Evolutionary conservation across 1,140 invertebrate species (phyloP).

Genomic region (Campoletis sonorensis): DNA sequence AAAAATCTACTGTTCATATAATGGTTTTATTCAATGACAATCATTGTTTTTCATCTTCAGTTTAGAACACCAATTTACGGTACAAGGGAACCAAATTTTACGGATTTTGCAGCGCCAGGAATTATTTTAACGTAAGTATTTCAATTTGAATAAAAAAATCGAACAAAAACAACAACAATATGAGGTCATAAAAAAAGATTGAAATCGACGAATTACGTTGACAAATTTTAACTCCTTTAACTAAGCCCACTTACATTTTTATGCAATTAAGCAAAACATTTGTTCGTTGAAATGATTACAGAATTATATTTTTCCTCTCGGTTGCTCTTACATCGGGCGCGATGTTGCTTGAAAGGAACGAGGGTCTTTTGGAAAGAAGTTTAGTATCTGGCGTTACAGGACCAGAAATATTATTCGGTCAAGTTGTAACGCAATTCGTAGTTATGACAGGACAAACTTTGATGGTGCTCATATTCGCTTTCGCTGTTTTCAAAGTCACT

Average conservation of each 20-base stretch:
- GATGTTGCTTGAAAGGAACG: constrained; percentile 92
- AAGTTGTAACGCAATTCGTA: constrained; percentile 91
- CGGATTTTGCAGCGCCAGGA: constrained; percentile 96
- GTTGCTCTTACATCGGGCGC: constrained; percentile 94
- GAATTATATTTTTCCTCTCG: constrained; percentile 96
- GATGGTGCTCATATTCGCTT: constrained; percentile 89
- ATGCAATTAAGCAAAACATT: not conserved
- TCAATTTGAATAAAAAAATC: not conserved
- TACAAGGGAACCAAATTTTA: constrained; percentile 89
- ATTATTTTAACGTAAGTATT: constrained; percentile 90
- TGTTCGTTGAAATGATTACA: constrained; percentile 71
- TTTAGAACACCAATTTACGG: constrained; percentile 93
- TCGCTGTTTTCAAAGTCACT: constrained; percentile 89
- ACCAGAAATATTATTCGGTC: constrained; percentile 88
- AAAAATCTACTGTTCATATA: not conserved
- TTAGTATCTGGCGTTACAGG: constrained; percentile 85
- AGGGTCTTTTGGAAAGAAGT: constrained; percentile 92
- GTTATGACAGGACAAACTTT: constrained; percentile 91
- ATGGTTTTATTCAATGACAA: not conserved
- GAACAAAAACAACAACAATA: no score
- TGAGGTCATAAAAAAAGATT: no score
- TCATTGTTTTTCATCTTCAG: constrained; percentile 67
- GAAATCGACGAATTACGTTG: no score
- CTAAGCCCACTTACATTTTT: no score
- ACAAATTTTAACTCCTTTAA: no score